These are phyloP conservation scores for Caenorhabditis sulstoni DNA, from an alignment of 2,888 invertebrate species.

Conservation along the genomic window DNA sequence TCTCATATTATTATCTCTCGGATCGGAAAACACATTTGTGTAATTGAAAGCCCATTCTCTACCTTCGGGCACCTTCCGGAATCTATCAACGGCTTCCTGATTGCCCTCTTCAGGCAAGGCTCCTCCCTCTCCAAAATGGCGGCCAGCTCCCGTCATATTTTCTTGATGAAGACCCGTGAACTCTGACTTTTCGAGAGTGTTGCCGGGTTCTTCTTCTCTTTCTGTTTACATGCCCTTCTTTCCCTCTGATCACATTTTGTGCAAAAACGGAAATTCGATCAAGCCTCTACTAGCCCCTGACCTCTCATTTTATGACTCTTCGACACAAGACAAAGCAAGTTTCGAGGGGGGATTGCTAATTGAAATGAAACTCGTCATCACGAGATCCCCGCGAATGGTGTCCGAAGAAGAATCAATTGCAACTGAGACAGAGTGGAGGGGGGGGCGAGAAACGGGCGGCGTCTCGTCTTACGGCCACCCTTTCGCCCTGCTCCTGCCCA, in stretches of 20 bases:
- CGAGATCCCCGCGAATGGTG: conserved; percentile 13
- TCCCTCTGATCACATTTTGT: conserved; percentile 36
- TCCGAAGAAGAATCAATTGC: not conserved
- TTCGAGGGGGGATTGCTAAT: conserved; percentile 25
- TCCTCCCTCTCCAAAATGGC: conserved; percentile 12
- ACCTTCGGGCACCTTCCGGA: conserved; percentile 15
- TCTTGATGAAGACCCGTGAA: conserved; percentile 15
- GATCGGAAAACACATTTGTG: not conserved
- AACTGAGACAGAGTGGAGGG: conserved; percentile 15
- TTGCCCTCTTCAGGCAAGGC: not conserved
- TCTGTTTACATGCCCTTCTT: conserved; percentile 23
- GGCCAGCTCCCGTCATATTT: conserved; percentile 16
- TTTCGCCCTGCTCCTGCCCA: conserved; percentile 16
- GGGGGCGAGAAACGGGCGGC: not conserved
- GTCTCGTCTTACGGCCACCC: conserved; percentile 55
- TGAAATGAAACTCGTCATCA: conserved; percentile 24
- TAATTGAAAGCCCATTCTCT: conserved; percentile 1
- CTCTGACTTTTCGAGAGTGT: not conserved
- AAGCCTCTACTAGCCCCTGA: conserved; percentile 1
- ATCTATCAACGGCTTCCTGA: conserved; percentile 15
- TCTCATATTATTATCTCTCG: no score
- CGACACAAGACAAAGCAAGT: not conserved
- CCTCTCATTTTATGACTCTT: conserved; percentile 25
- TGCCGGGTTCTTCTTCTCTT: not conserved
- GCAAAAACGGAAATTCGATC: conserved; percentile 44